These are phyloP conservation scores for Lordiphosa collinella DNA, from an alignment of 1,140 invertebrate species.

Conservation along the genomic window DNA sequence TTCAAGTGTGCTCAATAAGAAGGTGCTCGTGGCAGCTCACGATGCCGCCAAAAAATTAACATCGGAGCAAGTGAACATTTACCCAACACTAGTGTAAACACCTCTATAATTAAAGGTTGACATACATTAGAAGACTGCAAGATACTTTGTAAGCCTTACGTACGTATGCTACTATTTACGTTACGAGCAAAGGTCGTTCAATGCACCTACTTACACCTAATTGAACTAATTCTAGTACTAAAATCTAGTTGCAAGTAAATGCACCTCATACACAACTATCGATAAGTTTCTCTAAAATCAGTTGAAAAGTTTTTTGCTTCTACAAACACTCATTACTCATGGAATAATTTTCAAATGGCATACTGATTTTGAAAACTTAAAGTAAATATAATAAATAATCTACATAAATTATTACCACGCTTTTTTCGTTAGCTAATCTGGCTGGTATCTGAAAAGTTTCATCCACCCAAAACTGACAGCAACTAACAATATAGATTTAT, in stretches of 20 bases:
- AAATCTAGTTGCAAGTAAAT: conserved; percentile 7
- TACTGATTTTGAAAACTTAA: conserved; percentile 1
- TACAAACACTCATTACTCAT: conserved; percentile 2
- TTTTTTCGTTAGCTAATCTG: too few species aligned
- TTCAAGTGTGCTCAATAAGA: too few species aligned
- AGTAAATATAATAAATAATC: background rate
- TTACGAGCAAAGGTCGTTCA: conserved; percentile 7
- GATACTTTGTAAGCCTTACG: conserved; percentile 1
- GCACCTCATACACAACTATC: background rate
- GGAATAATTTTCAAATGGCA: conserved; percentile 2
- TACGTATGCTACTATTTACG: conserved; percentile 5
- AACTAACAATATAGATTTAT: too few species aligned
- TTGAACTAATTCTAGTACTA: conserved; percentile 10
- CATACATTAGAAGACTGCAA: conserved; percentile 7
- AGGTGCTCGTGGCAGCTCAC: too few species aligned
- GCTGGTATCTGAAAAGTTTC: too few species aligned
- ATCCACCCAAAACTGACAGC: too few species aligned
- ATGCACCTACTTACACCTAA: conserved; percentile 9
- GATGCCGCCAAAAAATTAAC: too few species aligned
- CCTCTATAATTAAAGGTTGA: conserved; percentile 4
- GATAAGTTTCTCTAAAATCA: conserved; percentile 2
- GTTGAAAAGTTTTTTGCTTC: conserved; percentile 1
- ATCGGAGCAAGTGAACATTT: too few species aligned
- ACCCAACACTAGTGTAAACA: conserved; percentile 1
- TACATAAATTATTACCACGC: background rate